Conservation (phyloP, 2,888 invertebrate genomes). For the Cerastis leucographa region DNA sequence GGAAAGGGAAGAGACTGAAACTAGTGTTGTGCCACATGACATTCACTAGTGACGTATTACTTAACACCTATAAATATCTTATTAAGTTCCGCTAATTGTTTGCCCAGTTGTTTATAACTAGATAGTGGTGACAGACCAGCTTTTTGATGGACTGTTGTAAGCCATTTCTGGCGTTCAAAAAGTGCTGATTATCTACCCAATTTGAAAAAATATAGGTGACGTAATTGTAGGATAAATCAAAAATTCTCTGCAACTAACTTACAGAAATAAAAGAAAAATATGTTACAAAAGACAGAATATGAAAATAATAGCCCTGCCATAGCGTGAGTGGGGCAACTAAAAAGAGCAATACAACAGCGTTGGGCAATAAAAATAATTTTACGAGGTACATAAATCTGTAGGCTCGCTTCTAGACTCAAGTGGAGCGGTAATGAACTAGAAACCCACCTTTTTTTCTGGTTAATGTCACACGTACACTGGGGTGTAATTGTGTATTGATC, state of each 20-base stretch:
- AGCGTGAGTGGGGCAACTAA: conserved; percentile 55
- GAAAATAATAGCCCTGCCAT: conserved; percentile 35
- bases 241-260: not conserved
- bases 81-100: too few species aligned
- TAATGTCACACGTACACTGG: conserved; percentile 13
- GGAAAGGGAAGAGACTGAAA: too few species aligned
- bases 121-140: too few species aligned
- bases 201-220: not conserved
- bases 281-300: conserved; percentile 21
- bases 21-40: too few species aligned
- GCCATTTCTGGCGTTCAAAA: not conserved
- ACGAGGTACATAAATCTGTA: conserved; percentile 55
- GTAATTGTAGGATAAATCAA: not conserved
- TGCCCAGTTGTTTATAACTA: too few species aligned
- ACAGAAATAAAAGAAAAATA: not conserved
- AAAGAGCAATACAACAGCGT: conserved; percentile 45
- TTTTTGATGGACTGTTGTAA: not conserved
- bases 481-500: conserved; percentile 35
- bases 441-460: conserved; percentile 35
- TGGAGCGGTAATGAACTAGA: conserved; percentile 59
- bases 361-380: conserved; percentile 61
- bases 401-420: conserved; percentile 41
- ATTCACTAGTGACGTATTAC: too few species aligned
- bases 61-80: too few species aligned
- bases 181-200: not conserved